Conservation (phyloP, 2,797 vertebrate species). For the Syngnathus acus region DNA sequence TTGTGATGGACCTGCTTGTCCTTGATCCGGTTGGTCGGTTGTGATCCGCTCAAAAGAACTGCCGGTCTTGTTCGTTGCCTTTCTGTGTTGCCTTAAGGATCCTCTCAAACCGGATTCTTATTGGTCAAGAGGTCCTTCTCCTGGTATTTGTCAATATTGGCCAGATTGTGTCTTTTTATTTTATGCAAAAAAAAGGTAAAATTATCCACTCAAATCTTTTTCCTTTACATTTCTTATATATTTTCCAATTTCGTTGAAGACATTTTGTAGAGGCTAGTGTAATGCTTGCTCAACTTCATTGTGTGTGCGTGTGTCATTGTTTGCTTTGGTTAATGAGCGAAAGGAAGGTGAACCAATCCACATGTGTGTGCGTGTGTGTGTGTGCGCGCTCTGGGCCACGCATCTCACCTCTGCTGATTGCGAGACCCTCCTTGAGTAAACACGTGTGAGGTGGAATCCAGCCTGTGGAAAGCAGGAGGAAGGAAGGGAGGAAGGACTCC, state of each 20-base stretch:
- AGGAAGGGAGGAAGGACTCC: slow-evolving; percentile 22
- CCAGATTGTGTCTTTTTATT: no score
- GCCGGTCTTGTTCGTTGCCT: no score
- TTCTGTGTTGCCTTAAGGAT: neutral
- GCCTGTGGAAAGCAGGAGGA: slow-evolving; percentile 49
- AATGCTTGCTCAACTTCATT: neutral
- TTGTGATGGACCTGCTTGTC: no score
- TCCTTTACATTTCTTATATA: neutral
- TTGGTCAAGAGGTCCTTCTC: neutral
- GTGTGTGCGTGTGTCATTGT: slow-evolving; percentile 30
- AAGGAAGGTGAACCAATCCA: slow-evolving; percentile 59
- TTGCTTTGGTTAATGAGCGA: slow-evolving; percentile 71
- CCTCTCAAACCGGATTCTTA: neutral
- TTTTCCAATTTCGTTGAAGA: neutral
- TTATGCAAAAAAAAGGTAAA: neutral
- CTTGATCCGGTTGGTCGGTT: no score
- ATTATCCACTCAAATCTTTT: neutral
- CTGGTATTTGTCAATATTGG: neutral
- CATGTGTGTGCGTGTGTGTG: slow-evolving; percentile 19
- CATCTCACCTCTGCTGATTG: slow-evolving; percentile 67
- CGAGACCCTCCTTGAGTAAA: slow-evolving; percentile 61
- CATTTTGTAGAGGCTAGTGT: neutral
- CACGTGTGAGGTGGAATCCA: slow-evolving; percentile 29
- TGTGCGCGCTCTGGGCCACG: slow-evolving; percentile 46
- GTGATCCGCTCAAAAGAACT: no score